Evolutionary conservation across 2,797 vertebrate species (phyloP), one percentile per base, ranked within the genome.

Genomic region (Hozukius guyotensis): DNA sequence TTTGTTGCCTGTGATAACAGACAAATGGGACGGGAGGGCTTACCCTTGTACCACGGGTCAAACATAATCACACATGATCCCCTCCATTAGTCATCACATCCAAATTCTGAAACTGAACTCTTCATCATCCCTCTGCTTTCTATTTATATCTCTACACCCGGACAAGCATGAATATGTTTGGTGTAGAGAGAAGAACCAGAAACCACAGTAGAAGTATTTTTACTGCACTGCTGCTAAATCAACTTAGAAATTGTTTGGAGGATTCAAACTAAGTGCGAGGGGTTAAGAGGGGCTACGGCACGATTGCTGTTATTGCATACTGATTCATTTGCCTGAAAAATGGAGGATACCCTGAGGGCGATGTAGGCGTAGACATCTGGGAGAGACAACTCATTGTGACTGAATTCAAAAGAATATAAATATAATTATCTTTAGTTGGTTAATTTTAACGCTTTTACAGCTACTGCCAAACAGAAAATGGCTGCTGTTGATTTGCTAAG

Each of bases 21-120:
- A 88, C 71, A 64, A 77, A 85, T 66, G 75, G 81, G 67, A 71
- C 2, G 8, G 64, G 56, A 38, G 55, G 56, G 75, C 63, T 82
- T 70, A 80, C 94, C 94, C 96, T 96, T 92, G 94, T 95, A 93
- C 94, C 93, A 92, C 95, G 90, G 95, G 95, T 96, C 96, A 96
- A 94, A 96, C 96, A 96, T 97, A 90, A 94, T 97, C 95, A 84
- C 84, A 95, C 95, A 97, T 96, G 95, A 97, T 95, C 96, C 94
- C 96, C 81, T 42, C 79, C 87, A 97, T 97, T 95, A 96, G 96
- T 97, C 97, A 97, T 94, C 90, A 72, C 77, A 92, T 94, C 94
- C 76, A 72, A 75, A 86, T 55, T 82, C 57, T 83, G 49, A 73
- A 78, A 36, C 11, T 18, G 46, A 62, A 24, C 65, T 22, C 65